Base-by-base conservation (phyloP, 2,888 invertebrate genomes). In the Apamea sordens region DNA sequence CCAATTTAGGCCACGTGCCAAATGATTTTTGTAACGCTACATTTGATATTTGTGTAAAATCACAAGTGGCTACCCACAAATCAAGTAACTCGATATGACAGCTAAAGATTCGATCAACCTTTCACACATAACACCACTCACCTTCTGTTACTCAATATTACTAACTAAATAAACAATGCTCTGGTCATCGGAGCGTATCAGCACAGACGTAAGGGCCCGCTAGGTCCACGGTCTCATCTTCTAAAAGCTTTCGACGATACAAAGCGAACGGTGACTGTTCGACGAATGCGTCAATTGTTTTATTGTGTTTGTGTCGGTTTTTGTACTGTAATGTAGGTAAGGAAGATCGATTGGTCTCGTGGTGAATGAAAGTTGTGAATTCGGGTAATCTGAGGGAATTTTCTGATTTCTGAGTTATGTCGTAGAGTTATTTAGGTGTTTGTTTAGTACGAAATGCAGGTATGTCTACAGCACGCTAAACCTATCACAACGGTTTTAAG, bases 181-280 rank as follows among this genome's bases (percentile, higher is more conserved):
- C 24, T 28, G 76, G 85, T 74, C 84, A 85, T 63, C 64, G 71
- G n/a, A 72, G 59, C 76, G 71, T 73, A 24, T 61, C 65, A 56
- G 18, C 47, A 72, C 36, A 67, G 50, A 73, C 72, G 65, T 76
- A 76, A 79, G 75, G 50, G 69, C 63, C 73, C 68, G 41, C 50
- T 53, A 75, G 70, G 65, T 70, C 36, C 73, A 15, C 75, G 24
- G 53, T 65, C 93, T 95, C 95, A 95, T 95, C 92, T 90, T 90
- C 92, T 95, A 94, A 95, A 95, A 95, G 95, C 93, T 93, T 95
- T 93, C 86, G 90, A 75, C 94, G 90, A 94, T 95, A 92, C 90
- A 86, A 88, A 83, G 79, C 85, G 89, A 88, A 89, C 79, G 75
- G 81, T 28, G 63, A 67, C 70, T 70, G 70, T 53, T 68, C 73